Base-by-base conservation (phyloP, 2,888 invertebrate species). In the Galeopsomyia nigrocyanea region DNA sequence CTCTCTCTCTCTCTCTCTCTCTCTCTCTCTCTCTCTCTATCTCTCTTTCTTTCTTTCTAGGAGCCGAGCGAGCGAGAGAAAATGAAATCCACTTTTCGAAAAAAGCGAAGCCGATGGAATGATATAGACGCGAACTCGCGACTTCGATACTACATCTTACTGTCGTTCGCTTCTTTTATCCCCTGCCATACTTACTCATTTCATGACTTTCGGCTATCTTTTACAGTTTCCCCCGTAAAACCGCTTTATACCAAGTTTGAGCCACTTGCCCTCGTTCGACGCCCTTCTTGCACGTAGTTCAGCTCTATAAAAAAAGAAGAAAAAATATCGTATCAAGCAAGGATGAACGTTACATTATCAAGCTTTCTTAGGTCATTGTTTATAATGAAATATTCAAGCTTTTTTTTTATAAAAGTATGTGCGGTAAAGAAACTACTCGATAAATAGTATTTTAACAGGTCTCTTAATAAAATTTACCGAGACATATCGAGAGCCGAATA, bases 211-310 rank as follows among this genome's bases (percentile, higher is more conserved):
- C 68, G 72, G 68, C 68, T 73, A 73, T 73, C 72, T 68, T 68
- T 73, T 68, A 73, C 72, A 73, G 72, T 73, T 73, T 73, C 64
- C 46, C 53, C 64, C 72, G 68, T 73, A 73, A 73, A 73, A 68
- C 55, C 64, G 68, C 72, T 68, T 68, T 73, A 64, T 73, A 68
- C 68, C 64, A 26, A 73, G 63, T 55, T 68, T 68, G 63, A 64
- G 49, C 62, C 62, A 67, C 65, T 66, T 63, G 31, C 31, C 55
- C n/a, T n/a, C 55, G 49, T 31, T 53, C 60, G 56, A 1, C 39
- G 31, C 14, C 46, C 57, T 56, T 51, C 53, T 56, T 69, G 60
- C 39, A 39, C 39, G 39, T 39, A 39, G 10, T 39, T 39, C 10
- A 39, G 39, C 56, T 49, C 19, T 62, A 17, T n/a, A 51, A 26